A percentile compares a stretch with the other conserved stretches of the same genome.
These are phyloP conservation scores for Dendrolimus kikuchii DNA, from an alignment of 1,140 invertebrate genomes.

Conservation along the genomic window DNA sequence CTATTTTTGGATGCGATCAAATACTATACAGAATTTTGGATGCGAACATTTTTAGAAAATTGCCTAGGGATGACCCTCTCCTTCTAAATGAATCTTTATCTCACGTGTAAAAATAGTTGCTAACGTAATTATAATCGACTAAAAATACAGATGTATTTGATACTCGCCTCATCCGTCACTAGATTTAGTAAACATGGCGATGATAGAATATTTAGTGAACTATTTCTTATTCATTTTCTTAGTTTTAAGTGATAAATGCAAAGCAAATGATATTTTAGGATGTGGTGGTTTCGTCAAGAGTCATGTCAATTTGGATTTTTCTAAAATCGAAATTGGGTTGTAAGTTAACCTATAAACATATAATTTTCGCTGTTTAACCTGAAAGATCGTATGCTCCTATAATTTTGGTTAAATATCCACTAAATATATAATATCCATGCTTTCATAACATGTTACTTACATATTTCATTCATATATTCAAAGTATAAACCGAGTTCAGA, in stretches of 20 bases:
- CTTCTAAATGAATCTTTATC: no score
- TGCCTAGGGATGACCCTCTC: no score
- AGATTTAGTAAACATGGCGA: constrained; percentile 20
- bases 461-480: constrained; percentile 35
- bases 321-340: constrained; percentile 93
- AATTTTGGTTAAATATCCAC: no score
- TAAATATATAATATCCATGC: no score
- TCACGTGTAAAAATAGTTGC: no score
- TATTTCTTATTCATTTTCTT: constrained; percentile 25
- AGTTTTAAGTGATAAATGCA: constrained; percentile 23
- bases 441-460: neutral
- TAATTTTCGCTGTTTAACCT: constrained; percentile 4
- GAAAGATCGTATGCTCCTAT: no score
- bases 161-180: neutral
- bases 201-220: constrained; percentile 6
- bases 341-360: constrained; percentile 75
- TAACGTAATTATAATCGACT: no score
- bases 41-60: no score
- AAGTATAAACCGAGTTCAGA: no score
- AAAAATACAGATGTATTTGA: no score
- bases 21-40: no score
- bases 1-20: no score
- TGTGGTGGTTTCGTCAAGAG: constrained; percentile 98
- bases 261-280: constrained; percentile 84
- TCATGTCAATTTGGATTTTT: constrained; percentile 91